Evolutionary conservation across 2,797 vertebrate genomes (phyloP).

Genomic region (Eurystomus glaucurus): DNA sequence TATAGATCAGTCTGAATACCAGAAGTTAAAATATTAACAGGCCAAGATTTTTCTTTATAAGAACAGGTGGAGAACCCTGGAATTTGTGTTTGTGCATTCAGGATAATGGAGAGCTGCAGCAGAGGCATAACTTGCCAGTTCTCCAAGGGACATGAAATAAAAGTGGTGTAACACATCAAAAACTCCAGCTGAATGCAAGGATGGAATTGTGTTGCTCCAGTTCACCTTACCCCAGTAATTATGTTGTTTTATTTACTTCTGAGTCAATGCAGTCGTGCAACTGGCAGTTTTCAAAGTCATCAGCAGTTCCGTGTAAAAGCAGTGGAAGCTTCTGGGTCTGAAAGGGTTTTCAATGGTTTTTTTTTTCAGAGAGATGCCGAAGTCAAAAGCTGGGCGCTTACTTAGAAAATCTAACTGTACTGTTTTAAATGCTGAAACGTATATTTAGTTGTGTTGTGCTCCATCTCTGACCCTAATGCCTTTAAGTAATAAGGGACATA

Average conservation of each 20-base stretch:
- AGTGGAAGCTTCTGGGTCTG: neutral
- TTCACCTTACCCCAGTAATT: neutral
- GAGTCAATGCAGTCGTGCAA: neutral
- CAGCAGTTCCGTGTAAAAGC: neutral
- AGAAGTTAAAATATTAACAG: conserved; percentile 37
- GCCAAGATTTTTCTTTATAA: neutral
- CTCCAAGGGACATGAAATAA: neutral
- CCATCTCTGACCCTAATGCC: neutral
- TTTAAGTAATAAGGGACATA: neutral
- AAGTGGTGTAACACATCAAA: neutral
- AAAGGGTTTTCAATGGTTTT: neutral
- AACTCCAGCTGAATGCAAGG: neutral
- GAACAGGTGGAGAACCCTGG: neutral
- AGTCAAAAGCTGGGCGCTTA: neutral
- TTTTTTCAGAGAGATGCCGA: neutral
- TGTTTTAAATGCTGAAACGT: neutral
- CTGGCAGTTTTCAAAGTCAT: neutral
- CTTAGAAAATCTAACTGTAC: neutral
- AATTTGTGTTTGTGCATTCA: neutral
- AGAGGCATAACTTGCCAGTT: neutral
- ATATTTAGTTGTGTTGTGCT: conserved; percentile 8
- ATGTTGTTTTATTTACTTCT: neutral
- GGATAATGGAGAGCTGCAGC: neutral
- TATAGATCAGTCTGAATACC: neutral
- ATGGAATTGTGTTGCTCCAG: neutral